A percentile compares a stretch with the other conserved stretches of the same genome.
Conservation (phyloP, 2,888 invertebrate species). For the Megamerina dolium region DNA sequence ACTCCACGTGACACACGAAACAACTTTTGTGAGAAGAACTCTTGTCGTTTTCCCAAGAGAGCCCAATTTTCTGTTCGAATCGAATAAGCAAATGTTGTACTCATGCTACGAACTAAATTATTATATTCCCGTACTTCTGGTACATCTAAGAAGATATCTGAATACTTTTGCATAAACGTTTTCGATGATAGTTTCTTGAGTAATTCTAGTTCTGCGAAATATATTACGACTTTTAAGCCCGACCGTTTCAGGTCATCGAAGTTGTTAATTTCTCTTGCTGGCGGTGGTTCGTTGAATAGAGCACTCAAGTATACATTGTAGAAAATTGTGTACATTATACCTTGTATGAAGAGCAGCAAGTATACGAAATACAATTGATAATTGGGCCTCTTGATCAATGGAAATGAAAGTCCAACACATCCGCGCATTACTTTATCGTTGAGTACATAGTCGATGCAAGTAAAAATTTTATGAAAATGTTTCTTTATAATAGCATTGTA, state of each 20-base stretch:
- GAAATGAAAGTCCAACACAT: slow-evolving; percentile 27
- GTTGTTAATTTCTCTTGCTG: slow-evolving; percentile 15
- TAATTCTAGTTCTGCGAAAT: slow-evolving; percentile 1
- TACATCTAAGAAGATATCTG: slow-evolving; percentile 2
- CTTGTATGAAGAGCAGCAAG: slow-evolving; percentile 19
- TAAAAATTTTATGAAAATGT: too few species aligned
- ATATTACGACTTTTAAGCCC: slow-evolving; percentile 4
- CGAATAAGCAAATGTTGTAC: slow-evolving; percentile 7
- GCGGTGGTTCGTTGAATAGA: slow-evolving; percentile 24
- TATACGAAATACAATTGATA: slow-evolving; percentile 17
- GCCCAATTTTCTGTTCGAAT: slow-evolving; percentile 6
- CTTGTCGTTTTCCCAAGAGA: slow-evolving; percentile 9
- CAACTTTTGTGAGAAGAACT: slow-evolving; percentile 10
- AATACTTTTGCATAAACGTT: slow-evolving; percentile 4
- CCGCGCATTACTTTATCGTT: slow-evolving; percentile 28
- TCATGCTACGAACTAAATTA: slow-evolving; percentile 3
- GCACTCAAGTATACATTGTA: slow-evolving; percentile 27
- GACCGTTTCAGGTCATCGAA: slow-evolving; percentile 24
- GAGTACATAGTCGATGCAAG: slow-evolving; percentile 1
- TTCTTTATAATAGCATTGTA: too few species aligned
- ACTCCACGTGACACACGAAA: slow-evolving; percentile 6
- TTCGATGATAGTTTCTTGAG: slow-evolving; percentile 2
- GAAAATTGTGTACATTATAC: slow-evolving; percentile 24
- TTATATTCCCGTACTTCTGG: slow-evolving; percentile 3
- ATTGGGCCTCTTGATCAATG: slow-evolving; percentile 14